phyloP scores from a whole-genome alignment of 2,113 vertebrate species.

The Oryzias curvinotus region DNA sequence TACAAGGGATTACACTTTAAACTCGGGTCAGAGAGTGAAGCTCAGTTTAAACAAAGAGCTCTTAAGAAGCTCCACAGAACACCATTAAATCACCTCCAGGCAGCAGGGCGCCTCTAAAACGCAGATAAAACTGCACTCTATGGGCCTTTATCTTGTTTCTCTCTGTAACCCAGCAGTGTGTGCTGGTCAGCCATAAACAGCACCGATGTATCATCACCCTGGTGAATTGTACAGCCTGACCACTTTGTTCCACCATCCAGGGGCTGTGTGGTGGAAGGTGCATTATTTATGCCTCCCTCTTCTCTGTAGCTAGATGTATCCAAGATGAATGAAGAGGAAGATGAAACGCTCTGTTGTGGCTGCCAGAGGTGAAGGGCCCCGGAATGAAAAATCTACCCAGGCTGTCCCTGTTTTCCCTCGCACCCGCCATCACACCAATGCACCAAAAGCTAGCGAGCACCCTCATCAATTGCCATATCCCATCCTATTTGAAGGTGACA shows the following conservation, averaged over 20 bases:
- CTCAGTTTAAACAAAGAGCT: constrained; percentile 12
- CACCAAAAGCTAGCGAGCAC: neutral
- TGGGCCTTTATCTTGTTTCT: constrained; percentile 27
- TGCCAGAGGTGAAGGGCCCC: constrained; percentile 65
- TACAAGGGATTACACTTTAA: constrained; percentile 13
- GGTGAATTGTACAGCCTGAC: constrained; percentile 26
- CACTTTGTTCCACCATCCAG: constrained; percentile 40
- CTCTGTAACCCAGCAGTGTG: constrained; percentile 17
- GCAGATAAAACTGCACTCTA: constrained; percentile 11
- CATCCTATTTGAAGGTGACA: constrained; percentile 69
- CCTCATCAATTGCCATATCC: constrained; percentile 37
- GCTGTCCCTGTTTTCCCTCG: constrained; percentile 41
- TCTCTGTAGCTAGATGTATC: constrained; percentile 57
- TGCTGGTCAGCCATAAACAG: constrained; percentile 47
- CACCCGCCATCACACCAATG: constrained; percentile 1
- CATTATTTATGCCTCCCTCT: constrained; percentile 69
- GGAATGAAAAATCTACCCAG: constrained; percentile 65
- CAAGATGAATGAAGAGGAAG: constrained; percentile 72
- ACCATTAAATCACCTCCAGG: constrained; percentile 5
- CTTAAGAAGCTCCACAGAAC: neutral
- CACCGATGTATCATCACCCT: constrained; percentile 40
- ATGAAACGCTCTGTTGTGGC: constrained; percentile 73
- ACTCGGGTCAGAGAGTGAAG: constrained; percentile 8
- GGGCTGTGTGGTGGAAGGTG: constrained; percentile 46
- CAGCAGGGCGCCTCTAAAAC: constrained; percentile 10